phyloP scores from a whole-genome alignment of 2,797 vertebrate genomes.

The Ambastaia sidthimunki region DNA sequence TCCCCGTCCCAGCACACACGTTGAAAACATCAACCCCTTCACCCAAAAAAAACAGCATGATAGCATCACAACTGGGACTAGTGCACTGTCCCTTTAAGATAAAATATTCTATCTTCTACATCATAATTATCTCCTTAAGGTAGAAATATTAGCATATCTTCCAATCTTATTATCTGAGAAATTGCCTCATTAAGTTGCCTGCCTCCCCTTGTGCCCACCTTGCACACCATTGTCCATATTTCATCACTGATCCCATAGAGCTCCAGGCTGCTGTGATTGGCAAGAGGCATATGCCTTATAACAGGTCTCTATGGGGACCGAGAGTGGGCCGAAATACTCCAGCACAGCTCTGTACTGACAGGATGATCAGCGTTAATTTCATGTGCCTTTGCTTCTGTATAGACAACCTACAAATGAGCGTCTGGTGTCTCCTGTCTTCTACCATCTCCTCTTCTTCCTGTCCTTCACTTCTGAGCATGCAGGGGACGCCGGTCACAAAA shows the following conservation, averaged over 20 bases:
- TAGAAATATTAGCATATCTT: conserved; percentile 89
- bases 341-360: conserved; percentile 60
- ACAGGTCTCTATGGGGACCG: conserved; percentile 63
- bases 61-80: conserved; percentile 71
- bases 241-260: conserved; percentile 74
- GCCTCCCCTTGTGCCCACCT: conserved; percentile 83
- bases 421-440: conserved; percentile 39
- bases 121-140: conserved; percentile 90
- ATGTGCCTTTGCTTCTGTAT: conserved; percentile 57
- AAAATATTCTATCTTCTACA: conserved; percentile 85
- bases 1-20: conserved; percentile 67
- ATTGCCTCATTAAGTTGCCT: conserved; percentile 86
- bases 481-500: conserved; percentile 55
- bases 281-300: conserved; percentile 63
- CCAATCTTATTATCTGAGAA: conserved; percentile 88
- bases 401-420: conserved; percentile 48
- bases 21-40: conserved; percentile 62
- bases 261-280: conserved; percentile 70
- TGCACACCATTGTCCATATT: conserved; percentile 81
- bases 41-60: conserved; percentile 55
- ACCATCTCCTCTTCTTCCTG: conserved; percentile 41
- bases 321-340: conserved; percentile 49
- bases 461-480: conserved; percentile 60
- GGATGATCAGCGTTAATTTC: conserved; percentile 69
- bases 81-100: conserved; percentile 82